Base-by-base conservation (phyloP, 2,113 vertebrate genomes). In the Vanacampus margaritifer region DNA sequence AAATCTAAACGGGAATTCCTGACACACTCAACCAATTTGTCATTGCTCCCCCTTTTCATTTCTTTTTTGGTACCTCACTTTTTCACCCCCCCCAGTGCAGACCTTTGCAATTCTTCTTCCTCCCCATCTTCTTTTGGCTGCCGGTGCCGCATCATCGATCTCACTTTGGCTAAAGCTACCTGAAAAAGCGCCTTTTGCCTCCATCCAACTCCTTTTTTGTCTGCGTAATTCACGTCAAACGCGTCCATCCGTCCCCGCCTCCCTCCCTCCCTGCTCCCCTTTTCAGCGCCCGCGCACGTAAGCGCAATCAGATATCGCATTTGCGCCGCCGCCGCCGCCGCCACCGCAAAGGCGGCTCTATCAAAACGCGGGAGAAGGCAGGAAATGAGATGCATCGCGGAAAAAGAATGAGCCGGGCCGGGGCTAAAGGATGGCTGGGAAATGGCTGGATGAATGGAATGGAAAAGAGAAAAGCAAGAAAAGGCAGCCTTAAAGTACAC, bases 1-100 rank as follows among this genome's bases (percentile, higher is more conserved):
- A 93, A 93, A 92, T 93, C 91, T 93, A 88, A 92, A 90, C 92
- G 92, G 92, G 92, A 92, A 93, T 93, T 92, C 81, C 86, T 88
- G 88, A 93, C 90, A 92, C 90, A 92, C 91, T 91, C 85, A 60
- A 89, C 86, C 92, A 92, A 92, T 93, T 92, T 93, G 92, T 93
- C 91, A 92, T 87, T 88, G 87, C 86, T 84, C 89, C 14, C 8
- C 3, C 11, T 89, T 88, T 88, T 87, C 74, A 79, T 17, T 83
- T 84, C 81, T 78, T 86, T 83, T 88, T 86, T 83, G 78, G 74
- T 91, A 75, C 73, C 87, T 76, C 80, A 83, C 81, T 88, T 89
- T 84, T 61, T 79, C 39, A 41, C 39, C 74, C 50, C 17, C 26
- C 26, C 39, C 24, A 2, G 14, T 70, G 80, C 71, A 75, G 81